Evolutionary conservation across 2,113 vertebrate genomes (phyloP).

Genomic region (Hiodon tergisus): DNA sequence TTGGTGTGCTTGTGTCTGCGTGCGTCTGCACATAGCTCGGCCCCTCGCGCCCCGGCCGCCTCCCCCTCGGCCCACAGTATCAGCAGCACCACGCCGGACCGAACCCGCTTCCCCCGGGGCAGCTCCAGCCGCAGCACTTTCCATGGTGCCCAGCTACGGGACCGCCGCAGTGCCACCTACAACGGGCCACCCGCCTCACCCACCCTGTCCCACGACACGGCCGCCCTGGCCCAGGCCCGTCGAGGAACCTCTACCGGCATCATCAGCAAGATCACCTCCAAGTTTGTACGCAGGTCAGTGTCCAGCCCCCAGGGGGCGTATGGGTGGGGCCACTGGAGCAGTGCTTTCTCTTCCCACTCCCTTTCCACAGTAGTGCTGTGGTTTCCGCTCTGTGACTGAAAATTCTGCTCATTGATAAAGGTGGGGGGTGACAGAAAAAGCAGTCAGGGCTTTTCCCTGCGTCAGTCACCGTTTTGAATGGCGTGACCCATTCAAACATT

Average conservation of each 20-base stretch:
- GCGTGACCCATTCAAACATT: too few species aligned
- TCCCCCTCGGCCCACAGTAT: constrained; percentile 94
- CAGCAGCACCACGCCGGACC: constrained; percentile 79
- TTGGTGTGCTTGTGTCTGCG: background rate
- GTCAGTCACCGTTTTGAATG: too few species aligned
- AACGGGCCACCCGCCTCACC: constrained; percentile 92
- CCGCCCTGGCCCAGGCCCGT: constrained; percentile 80
- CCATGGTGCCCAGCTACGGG: constrained; percentile 91
- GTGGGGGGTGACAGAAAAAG: too few species aligned
- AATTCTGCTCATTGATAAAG: background rate
- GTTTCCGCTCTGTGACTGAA: background rate
- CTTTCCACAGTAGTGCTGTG: background rate
- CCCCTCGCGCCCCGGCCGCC: constrained; percentile 78
- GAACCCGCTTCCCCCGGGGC: constrained; percentile 90
- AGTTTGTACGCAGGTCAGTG: constrained; percentile 93
- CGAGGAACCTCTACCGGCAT: constrained; percentile 88
- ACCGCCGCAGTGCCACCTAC: constrained; percentile 89
- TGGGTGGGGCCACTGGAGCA: background rate
- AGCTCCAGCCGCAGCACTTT: constrained; percentile 96
- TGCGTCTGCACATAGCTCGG: constrained; percentile 53
- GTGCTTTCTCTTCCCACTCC: background rate
- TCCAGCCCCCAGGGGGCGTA: background rate
- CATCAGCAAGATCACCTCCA: constrained; percentile 96
- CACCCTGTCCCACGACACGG: constrained; percentile 77
- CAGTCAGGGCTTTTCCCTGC: too few species aligned